phyloP scores from a whole-genome alignment of 2,113 vertebrate species.

The Numida meleagris region DNA sequence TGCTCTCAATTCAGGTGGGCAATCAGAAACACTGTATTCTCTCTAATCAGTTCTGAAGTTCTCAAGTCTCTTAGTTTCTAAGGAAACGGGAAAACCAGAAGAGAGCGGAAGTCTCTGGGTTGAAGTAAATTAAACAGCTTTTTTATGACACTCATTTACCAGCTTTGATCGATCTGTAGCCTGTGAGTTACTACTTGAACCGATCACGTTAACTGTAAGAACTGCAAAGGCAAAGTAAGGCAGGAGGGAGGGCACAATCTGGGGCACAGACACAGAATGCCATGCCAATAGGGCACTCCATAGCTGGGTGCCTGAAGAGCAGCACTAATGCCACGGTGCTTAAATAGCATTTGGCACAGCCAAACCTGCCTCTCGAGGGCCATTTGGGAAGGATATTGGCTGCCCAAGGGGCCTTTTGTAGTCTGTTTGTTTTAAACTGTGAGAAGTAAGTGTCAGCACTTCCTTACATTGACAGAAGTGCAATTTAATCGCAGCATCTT shows the following conservation, averaged over 20 bases:
- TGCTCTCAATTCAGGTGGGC: neutral
- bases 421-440: neutral
- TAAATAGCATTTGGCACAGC: neutral
- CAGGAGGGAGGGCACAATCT: accelerated
- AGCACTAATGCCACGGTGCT: neutral
- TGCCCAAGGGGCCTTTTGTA: neutral
- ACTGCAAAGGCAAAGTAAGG: neutral
- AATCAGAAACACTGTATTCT: neutral
- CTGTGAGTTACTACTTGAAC: neutral
- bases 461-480: neutral
- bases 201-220: neutral
- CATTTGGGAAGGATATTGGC: neutral
- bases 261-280: accelerated
- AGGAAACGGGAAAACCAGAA: neutral
- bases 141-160: neutral
- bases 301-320: accelerated
- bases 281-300: accelerated
- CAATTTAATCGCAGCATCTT: neutral
- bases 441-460: neutral
- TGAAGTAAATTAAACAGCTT: neutral
- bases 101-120: neutral
- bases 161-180: neutral
- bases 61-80: neutral
- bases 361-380: neutral
- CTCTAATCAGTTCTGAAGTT: neutral